Evolutionary conservation across 2,113 vertebrate genomes (phyloP), one percentile per base, ranked within the genome.

Genomic region (Sinocyclocheilus anshuiensis): DNA sequence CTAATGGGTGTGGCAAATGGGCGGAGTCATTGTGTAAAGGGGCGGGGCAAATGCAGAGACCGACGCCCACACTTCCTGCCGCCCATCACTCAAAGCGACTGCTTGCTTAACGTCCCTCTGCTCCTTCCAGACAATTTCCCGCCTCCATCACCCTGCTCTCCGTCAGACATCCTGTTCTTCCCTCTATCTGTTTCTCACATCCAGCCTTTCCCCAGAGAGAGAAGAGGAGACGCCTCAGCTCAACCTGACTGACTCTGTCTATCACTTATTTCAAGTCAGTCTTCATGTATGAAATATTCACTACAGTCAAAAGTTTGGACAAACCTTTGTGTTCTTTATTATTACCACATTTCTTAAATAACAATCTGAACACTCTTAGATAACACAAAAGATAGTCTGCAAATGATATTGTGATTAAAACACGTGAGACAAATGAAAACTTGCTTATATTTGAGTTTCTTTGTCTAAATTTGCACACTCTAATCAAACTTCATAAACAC

Each of bases 11-110:
- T 77, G 48, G 4, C 85, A 13, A 57, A 0, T 4, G 18, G 77
- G 77, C 33, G 33, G 33, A 1, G 22, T 33, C 33, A 10, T 13
- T 63, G 4, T 13, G 6, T 42, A 63, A 84, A 57, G 45, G 36
- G 77, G 65, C 4, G 12, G 77, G 16, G 12, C 85, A 79, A 61
- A 82, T 78, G 22, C 85, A 83, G 76, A 91, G 88, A 89, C 86
- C 87, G 90, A 59, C 87, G 92, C 13, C 92, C 93, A 74, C 91
- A 92, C 83, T 94, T 94, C 86, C 87, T 93, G 12, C 92, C 92
- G 36, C 93, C 93, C 26, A 92, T 94, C 80, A 75, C 81, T 72
- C 92, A 92, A 82, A 48, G 74, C 0, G 85, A 81, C 24, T 90
- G 91, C n/a, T 86, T 91, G 61, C 84, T 93, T 0, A 83, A 88